Evolutionary conservation across 2,888 invertebrate genomes (phyloP).

Genomic region (Athetis lepigone): DNA sequence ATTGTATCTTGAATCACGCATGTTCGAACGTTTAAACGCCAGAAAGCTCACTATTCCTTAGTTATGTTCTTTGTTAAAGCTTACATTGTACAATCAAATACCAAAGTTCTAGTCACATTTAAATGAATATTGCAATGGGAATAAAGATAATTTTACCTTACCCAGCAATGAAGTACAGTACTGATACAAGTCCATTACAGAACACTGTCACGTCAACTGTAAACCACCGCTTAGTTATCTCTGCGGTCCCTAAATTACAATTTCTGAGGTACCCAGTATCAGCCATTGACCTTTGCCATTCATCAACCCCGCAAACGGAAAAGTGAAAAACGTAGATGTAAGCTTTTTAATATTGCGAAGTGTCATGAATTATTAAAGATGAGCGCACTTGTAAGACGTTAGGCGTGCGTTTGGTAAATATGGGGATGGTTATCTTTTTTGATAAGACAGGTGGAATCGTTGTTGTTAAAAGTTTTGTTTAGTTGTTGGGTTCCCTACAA

Average conservation of each 20-base stretch:
- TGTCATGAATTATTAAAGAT: conserved; percentile 1
- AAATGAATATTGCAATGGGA: neutral
- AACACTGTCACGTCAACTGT: conserved; percentile 58
- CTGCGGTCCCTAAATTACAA: conserved; percentile 58
- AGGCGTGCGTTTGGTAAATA: neutral
- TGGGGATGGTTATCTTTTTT: neutral
- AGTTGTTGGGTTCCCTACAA: too few species aligned
- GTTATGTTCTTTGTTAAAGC: too few species aligned
- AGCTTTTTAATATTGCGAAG: conserved; percentile 14
- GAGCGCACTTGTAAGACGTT: conserved; percentile 1
- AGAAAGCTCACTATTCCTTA: too few species aligned
- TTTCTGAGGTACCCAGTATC: conserved; percentile 56
- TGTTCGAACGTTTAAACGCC: too few species aligned
- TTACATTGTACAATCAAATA: too few species aligned
- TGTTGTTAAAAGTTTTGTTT: neutral
- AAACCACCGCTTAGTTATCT: conserved; percentile 57
- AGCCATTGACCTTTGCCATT: conserved; percentile 67
- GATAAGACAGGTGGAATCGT: neutral
- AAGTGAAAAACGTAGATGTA: conserved; percentile 57
- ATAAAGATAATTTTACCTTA: neutral
- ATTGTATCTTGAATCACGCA: too few species aligned
- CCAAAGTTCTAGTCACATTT: neutral
- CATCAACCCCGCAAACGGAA: conserved; percentile 56
- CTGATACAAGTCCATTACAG: conserved; percentile 27
- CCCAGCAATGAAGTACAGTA: neutral